Base-by-base conservation (phyloP, 2,797 vertebrate species). In the Xenopus petersii region DNA sequence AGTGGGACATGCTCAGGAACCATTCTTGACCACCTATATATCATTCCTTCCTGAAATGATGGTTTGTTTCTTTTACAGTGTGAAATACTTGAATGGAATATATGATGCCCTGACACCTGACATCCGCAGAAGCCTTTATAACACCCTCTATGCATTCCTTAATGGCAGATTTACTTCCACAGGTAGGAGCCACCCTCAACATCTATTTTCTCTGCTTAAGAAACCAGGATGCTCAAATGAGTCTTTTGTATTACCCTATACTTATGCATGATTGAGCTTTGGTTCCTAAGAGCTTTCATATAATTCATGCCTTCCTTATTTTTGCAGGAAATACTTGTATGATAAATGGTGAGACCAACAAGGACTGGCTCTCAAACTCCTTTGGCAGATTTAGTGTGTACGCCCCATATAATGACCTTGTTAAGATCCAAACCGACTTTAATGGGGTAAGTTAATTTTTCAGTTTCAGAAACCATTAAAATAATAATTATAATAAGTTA, bases 121-220 rank as follows among this genome's bases (percentile, higher is more conserved):
- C 5, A 66, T 66, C 54, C 74, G 56, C 62, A 11, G 75, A n/a
- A 65, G 59, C 17, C 26, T 81, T 59, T 81, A 33, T 0, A 13
- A 5, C 0, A 0, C 64, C 62, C 16, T 86, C 21, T 56, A 73
- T 24, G 10, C 26, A 12, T 83, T 76, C 47, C 81, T 84, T 24
- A 59, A 73, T 16, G 67, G 17, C 0, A 77, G 83, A 16, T 17
- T 2, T 13, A 59, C 69, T 13, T 0, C 4, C 1, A 70, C 71
- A 81, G 81, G 84, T 85, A 85, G 73, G 51, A 4, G 3, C 55
- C 36, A 30, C 36, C 36, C 6, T 42, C 6, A 42, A 42, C 36
- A 42, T 42, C 36, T 30, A 30, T 2, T 30, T 30, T 21, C 21
- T 4, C 6, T 36, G 33, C 33, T 36, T 36, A 36, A 36, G 6